These are phyloP conservation scores for Patiria pectinifera DNA, from an alignment of 53 echinoderm and acorn worm species.

Conservation along the genomic window DNA sequence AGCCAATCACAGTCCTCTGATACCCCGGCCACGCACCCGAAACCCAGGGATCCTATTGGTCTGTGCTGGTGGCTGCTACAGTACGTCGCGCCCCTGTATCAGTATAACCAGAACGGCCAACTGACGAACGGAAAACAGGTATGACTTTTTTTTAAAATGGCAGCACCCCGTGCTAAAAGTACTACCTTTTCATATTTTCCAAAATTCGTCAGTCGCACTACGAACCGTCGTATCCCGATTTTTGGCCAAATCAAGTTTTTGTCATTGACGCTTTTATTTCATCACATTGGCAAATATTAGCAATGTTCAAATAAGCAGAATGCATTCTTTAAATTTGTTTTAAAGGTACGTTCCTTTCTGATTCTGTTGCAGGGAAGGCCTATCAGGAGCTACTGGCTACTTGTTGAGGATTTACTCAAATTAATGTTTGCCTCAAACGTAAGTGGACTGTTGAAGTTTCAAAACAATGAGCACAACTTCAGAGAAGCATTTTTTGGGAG, in stretches of 20 bases:
- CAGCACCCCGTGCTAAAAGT: background rate
- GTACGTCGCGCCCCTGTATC: conserved; percentile 76
- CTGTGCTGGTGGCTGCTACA: conserved; percentile 85
- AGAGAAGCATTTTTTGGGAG: too few relatives aligned
- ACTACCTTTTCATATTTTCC: too few relatives aligned
- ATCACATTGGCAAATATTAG: too few relatives aligned
- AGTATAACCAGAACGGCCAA: conserved; percentile 69
- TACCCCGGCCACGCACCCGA: background rate
- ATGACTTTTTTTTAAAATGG: background rate
- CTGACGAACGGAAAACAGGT: conserved; percentile 40
- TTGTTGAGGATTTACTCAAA: conserved; percentile 78
- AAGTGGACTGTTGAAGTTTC: background rate
- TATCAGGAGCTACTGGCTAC: conserved; percentile 79
- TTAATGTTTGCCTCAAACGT: conserved; percentile 67
- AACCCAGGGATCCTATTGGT: conserved; percentile 62
- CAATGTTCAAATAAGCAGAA: too few relatives aligned
- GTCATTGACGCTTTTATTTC: too few relatives aligned
- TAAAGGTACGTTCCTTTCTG: background rate
- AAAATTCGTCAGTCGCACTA: too few relatives aligned
- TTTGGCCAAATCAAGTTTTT: too few relatives aligned
- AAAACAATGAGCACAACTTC: background rate
- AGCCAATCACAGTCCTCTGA: background rate
- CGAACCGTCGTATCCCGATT: too few relatives aligned
- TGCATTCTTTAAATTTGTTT: too few relatives aligned
- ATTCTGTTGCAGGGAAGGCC: conserved; percentile 33